phyloP scores from a whole-genome alignment of 1,140 invertebrate genomes.

The Leptoteleia sp. region DNA sequence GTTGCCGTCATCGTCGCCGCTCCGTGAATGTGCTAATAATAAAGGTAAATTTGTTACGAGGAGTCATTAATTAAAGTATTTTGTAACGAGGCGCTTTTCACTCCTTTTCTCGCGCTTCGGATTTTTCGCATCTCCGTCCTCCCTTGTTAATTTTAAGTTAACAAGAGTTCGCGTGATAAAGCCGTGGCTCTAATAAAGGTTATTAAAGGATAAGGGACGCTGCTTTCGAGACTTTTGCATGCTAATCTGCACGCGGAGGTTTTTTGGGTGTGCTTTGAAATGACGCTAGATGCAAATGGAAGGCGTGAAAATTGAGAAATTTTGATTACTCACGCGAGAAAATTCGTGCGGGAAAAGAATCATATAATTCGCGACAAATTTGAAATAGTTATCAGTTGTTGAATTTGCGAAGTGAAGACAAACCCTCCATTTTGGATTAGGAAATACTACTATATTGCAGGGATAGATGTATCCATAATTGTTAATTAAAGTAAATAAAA shows the following conservation, averaged over 20 bases:
- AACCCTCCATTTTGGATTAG: too few relatives aligned
- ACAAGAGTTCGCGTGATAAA: constrained; percentile 40
- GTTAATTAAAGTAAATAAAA: too few relatives aligned
- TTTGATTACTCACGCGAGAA: neutral
- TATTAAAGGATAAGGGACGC: constrained; percentile 22
- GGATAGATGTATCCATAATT: too few relatives aligned
- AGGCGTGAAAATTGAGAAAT: too few relatives aligned
- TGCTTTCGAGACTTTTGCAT: neutral
- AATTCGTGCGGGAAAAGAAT: neutral
- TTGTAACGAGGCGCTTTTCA: constrained; percentile 72
- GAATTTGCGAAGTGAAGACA: neutral
- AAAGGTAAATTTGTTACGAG: constrained; percentile 78
- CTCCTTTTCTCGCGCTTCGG: constrained; percentile 22
- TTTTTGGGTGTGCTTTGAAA: too few relatives aligned
- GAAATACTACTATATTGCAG: too few relatives aligned
- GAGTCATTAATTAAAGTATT: constrained; percentile 81
- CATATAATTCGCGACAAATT: neutral
- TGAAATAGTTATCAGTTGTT: neutral
- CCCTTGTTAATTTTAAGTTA: constrained; percentile 31
- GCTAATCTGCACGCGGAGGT: constrained; percentile 8
- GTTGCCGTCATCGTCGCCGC: constrained; percentile 56
- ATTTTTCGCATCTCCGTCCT: constrained; percentile 20
- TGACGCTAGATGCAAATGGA: too few relatives aligned
- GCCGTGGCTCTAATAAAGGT: constrained; percentile 33
- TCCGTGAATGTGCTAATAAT: constrained; percentile 77